Percentiles rank a stretch among this genome's conserved stretches.
Evolutionary conservation across 2,797 vertebrate genomes (phyloP).

Genomic region (Hippopotamyrus pictus): DNA sequence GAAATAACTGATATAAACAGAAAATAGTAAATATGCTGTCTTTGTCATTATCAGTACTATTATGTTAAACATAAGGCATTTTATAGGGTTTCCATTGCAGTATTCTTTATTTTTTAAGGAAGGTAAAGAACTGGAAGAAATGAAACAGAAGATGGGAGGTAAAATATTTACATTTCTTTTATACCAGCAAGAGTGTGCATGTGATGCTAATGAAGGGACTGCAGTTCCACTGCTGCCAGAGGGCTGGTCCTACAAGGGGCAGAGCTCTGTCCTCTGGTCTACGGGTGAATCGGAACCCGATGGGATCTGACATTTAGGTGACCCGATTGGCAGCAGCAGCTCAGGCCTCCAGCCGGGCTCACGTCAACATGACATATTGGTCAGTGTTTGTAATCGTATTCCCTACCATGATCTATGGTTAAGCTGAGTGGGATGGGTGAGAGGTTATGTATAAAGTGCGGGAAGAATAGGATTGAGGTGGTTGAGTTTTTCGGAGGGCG

Average conservation of each 20-base stretch:
- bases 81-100: background rate
- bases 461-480: background rate
- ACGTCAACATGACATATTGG: background rate
- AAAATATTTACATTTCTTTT: background rate
- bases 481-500: background rate
- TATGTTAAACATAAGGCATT: constrained; percentile 24
- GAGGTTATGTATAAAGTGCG: constrained; percentile 8
- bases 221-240: background rate
- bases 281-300: background rate
- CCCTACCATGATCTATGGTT: constrained; percentile 30
- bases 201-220: background rate
- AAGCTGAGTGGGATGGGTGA: constrained; percentile 19
- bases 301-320: constrained; percentile 39
- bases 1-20: constrained; percentile 56
- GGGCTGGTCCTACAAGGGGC: background rate
- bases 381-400: constrained; percentile 19
- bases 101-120: background rate
- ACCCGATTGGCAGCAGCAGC: constrained; percentile 13
- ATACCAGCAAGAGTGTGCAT: background rate
- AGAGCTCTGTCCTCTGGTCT: background rate
- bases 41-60: constrained; percentile 41
- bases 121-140: background rate
- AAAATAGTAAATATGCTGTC: constrained; percentile 54
- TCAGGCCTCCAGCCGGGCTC: background rate
- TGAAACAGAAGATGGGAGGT: background rate